These are phyloP conservation scores for Melinaea marsaeus DNA, from an alignment of 2,888 invertebrate species.

Conservation along the genomic window DNA sequence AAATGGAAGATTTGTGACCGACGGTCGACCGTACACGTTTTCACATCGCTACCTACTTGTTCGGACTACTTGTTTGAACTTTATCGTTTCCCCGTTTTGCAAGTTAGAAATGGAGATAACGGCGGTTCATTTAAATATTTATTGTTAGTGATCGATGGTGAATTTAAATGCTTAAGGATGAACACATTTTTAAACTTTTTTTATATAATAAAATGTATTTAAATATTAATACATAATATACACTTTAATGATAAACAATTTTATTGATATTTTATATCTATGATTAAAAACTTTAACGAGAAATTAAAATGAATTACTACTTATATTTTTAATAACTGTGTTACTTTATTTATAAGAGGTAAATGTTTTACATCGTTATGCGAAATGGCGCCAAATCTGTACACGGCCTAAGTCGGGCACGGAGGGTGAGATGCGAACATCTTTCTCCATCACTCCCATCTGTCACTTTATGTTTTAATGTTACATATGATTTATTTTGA, in stretches of 20 bases:
- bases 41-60: constrained; percentile 27
- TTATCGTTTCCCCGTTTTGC: constrained; percentile 15
- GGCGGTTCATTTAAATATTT: not conserved
- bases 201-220: too few relatives aligned
- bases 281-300: too few relatives aligned
- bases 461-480: not conserved
- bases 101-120: constrained; percentile 13
- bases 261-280: too few relatives aligned
- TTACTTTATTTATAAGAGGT: not conserved
- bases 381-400: constrained; percentile 1
- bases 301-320: too few relatives aligned
- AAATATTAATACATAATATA: too few relatives aligned
- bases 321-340: not conserved
- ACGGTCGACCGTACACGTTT: constrained; percentile 38
- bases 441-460: not conserved
- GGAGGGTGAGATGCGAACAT: not conserved
- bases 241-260: too few relatives aligned
- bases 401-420: not conserved
- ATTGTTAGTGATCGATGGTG: not conserved
- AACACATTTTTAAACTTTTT: too few relatives aligned
- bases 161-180: not conserved
- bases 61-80: constrained; percentile 20
- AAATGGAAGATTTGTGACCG: constrained; percentile 76
- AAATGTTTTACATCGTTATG: not conserved
- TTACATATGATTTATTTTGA: not conserved